Percentiles rank a stretch among this genome's conserved stretches.
Evolutionary conservation across 2,113 vertebrate species (phyloP).

Genomic region (Corythornis vintsioides): DNA sequence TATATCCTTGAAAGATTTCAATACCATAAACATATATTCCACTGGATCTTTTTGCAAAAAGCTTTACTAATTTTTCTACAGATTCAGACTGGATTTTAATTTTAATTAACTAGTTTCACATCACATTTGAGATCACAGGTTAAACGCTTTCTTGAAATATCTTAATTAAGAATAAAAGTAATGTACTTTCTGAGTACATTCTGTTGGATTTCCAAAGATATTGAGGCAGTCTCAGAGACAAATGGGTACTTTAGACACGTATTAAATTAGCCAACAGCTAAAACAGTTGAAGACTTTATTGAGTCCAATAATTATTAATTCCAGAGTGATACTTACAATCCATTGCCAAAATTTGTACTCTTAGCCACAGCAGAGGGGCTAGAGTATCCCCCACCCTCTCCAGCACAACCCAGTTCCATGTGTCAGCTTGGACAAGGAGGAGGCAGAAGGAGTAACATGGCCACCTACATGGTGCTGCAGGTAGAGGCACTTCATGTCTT

Average conservation of each 20-base stretch:
- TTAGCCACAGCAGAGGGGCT: background rate
- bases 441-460: rapidly evolving
- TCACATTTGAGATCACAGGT: background rate
- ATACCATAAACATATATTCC: background rate
- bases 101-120: constrained; percentile 1
- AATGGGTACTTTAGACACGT: background rate
- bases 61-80: background rate
- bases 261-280: background rate
- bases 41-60: background rate
- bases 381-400: background rate
- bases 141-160: background rate
- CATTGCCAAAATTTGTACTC: background rate
- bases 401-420: background rate
- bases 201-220: background rate
- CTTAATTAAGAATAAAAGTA: constrained; percentile 3
- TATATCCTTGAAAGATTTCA: background rate
- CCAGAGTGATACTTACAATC: background rate
- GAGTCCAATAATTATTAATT: background rate
- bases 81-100: background rate
- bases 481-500: rapidly evolving
- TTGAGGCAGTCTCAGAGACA: background rate
- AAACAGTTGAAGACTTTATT: background rate
- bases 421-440: background rate
- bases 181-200: background rate
- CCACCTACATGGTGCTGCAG: rapidly evolving